These are phyloP conservation scores for Periplaneta americana DNA, from an alignment of 1,140 invertebrate species.

Conservation along the genomic window DNA sequence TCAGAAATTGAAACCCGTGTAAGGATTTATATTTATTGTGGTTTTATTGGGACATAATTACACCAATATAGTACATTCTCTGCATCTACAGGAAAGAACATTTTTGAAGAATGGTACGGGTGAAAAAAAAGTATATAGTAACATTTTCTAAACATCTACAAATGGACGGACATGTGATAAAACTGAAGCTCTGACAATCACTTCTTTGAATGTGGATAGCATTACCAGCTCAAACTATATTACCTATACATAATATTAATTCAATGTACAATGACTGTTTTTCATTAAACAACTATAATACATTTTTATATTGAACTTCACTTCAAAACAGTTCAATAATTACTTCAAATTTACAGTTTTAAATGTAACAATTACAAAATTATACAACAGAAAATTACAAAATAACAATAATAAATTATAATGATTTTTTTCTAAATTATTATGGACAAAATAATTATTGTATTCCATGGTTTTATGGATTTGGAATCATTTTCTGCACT, in stretches of 20 bases:
- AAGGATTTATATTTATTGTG: too few species aligned
- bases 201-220: not conserved
- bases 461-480: too few species aligned
- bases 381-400: too few species aligned
- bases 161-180: not conserved
- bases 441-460: too few species aligned
- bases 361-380: too few species aligned
- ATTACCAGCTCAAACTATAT: not conserved
- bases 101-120: not conserved
- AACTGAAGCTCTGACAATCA: not conserved
- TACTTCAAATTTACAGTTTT: too few species aligned
- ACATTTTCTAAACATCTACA: not conserved
- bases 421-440: too few species aligned
- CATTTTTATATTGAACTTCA: not conserved
- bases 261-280: not conserved
- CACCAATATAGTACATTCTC: not conserved
- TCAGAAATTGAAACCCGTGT: too few species aligned
- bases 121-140: not conserved
- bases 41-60: not conserved
- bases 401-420: too few species aligned
- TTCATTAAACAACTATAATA: not conserved
- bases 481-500: too few species aligned
- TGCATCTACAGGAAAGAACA: not conserved
- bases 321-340: not conserved
- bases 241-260: not conserved